A percentile compares a stretch with the other conserved stretches of the same genome.
These are phyloP conservation scores for Apaloderma vittatum DNA, from an alignment of 2,113 vertebrate genomes.

Conservation along the genomic window DNA sequence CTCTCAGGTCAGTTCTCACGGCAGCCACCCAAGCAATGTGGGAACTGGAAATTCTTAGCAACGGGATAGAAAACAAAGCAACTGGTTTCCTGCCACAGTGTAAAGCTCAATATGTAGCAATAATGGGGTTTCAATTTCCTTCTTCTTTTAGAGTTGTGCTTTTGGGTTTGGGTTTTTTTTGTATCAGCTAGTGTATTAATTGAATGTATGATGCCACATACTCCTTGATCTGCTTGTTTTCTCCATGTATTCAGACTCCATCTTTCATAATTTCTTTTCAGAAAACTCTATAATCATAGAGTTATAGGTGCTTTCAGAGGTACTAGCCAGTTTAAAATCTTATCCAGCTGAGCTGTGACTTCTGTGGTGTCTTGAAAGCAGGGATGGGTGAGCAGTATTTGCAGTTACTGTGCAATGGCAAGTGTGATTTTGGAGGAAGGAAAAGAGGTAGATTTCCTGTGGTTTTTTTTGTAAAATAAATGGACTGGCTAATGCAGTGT, in stretches of 20 bases:
- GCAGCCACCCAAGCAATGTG: rapidly evolving
- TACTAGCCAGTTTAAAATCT: not conserved
- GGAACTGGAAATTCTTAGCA: not conserved
- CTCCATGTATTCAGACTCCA: not conserved
- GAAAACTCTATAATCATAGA: not conserved
- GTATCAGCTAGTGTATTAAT: not conserved
- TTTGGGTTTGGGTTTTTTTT: no score
- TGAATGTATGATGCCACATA: not conserved
- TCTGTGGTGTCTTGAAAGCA: not conserved
- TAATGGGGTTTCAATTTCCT: not conserved
- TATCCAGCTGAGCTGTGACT: not conserved
- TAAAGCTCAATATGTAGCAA: not conserved
- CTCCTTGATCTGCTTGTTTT: not conserved
- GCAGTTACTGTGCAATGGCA: not conserved
- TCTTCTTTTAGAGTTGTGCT: not conserved
- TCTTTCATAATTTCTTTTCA: not conserved
- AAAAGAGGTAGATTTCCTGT: not conserved
- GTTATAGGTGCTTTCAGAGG: rapidly evolving
- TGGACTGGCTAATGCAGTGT: rapidly evolving
- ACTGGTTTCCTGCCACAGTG: not conserved
- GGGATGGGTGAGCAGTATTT: not conserved
- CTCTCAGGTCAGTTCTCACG: not conserved
- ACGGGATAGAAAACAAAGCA: not conserved
- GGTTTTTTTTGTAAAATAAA: not conserved
- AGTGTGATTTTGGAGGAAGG: not conserved